A percentile compares a stretch with the other conserved stretches of the same genome.
These are phyloP conservation scores for Bhutanitis thaidina DNA, from an alignment of 2,888 invertebrate genomes.

Conservation along the genomic window DNA sequence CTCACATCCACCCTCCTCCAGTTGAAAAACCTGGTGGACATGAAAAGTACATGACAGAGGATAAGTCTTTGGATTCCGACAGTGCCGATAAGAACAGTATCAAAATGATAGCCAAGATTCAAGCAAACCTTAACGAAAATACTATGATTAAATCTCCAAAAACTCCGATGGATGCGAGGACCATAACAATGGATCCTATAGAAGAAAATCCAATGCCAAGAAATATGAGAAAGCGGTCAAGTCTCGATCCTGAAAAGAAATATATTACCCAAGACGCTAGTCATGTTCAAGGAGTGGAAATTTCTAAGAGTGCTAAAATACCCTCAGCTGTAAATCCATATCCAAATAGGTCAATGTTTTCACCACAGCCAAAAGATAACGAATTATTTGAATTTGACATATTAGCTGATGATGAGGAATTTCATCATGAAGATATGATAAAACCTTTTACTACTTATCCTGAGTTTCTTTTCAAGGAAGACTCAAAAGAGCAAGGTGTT, in stretches of 20 bases:
- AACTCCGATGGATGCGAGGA: constrained; percentile 73
- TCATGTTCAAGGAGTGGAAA: constrained; percentile 68
- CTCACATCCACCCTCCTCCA: constrained; percentile 57
- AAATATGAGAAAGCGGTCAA: constrained; percentile 52
- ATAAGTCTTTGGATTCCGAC: constrained; percentile 64
- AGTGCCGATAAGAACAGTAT: constrained; percentile 65
- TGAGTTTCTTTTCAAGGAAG: constrained; percentile 86
- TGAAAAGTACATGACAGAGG: constrained; percentile 72
- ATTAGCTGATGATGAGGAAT: constrained; percentile 81
- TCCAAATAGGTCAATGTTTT: constrained; percentile 84
- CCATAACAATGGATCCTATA: constrained; percentile 52
- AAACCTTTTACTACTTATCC: constrained; percentile 84
- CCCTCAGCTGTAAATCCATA: constrained; percentile 61
- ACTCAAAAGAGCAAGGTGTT: constrained; percentile 88
- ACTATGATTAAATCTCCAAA: constrained; percentile 76
- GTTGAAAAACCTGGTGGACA: constrained; percentile 64
- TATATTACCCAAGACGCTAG: constrained; percentile 63
- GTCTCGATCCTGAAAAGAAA: constrained; percentile 61
- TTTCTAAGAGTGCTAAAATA: constrained; percentile 71
- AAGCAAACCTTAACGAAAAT: constrained; percentile 71
- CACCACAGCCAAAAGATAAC: constrained; percentile 83
- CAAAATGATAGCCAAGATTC: constrained; percentile 73
- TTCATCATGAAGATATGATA: constrained; percentile 82
- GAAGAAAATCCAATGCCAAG: constrained; percentile 52
- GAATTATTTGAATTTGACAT: constrained; percentile 84